Evolutionary conservation across 1,140 invertebrate genomes (phyloP).

Genomic region (Drepana arcuata): DNA sequence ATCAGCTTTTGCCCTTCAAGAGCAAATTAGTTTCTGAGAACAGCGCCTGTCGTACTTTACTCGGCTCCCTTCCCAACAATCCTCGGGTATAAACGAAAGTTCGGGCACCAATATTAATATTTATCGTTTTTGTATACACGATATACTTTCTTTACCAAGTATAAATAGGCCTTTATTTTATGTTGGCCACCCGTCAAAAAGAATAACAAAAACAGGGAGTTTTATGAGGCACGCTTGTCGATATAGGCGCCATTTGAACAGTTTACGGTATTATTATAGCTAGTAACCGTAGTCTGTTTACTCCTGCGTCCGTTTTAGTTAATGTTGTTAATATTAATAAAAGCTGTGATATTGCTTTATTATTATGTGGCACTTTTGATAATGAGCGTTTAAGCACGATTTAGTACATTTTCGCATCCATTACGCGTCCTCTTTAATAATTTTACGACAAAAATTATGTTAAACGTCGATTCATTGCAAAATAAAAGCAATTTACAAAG

Average conservation of each 20-base stretch:
- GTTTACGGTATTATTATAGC: conserved; percentile 12
- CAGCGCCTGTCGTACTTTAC: conserved; percentile 9
- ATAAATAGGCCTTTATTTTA: conserved; percentile 62
- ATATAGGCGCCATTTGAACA: conserved; percentile 28
- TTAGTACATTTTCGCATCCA: not conserved
- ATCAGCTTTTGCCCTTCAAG: conserved; percentile 22
- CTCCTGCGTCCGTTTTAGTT: conserved; percentile 3
- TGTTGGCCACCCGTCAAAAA: conserved; percentile 51
- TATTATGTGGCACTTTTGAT: too few relatives aligned
- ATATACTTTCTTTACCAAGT: conserved; percentile 49
- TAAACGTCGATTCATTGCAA: not conserved
- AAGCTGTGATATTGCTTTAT: not conserved
- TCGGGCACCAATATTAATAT: conserved; percentile 54
- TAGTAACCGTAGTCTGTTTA: conserved; percentile 1
- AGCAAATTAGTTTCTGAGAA: conserved; percentile 36
- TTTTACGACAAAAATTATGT: not conserved
- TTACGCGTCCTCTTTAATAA: not conserved
- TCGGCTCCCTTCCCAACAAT: conserved; percentile 25
- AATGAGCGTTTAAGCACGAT: too few relatives aligned
- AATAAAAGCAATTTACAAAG: conserved; percentile 24
- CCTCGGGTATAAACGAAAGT: conserved; percentile 41
- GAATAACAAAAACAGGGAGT: conserved; percentile 37
- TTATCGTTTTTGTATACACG: conserved; percentile 48
- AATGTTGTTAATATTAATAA: not conserved
- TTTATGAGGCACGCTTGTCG: conserved; percentile 35